Conservation (phyloP, 2,797 vertebrate genomes). For the Labroides dimidiatus region DNA sequence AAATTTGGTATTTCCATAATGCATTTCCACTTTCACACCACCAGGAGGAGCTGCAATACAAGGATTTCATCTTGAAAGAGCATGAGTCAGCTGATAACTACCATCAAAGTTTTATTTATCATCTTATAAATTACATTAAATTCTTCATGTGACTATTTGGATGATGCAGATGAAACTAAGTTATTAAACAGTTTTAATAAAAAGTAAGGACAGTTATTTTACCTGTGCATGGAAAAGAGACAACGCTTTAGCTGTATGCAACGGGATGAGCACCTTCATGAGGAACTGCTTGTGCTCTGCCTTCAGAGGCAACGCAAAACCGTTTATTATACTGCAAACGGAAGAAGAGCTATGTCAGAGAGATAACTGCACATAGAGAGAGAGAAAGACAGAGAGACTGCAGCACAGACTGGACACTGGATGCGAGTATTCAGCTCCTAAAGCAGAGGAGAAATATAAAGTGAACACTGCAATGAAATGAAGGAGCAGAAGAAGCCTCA, state of each 20-base stretch:
- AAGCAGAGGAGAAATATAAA: not conserved
- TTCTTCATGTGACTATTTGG: not conserved
- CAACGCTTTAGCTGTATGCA: constrained; percentile 95
- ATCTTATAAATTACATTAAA: not conserved
- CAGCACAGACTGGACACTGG: not conserved
- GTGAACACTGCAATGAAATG: not conserved
- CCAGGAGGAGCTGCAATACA: constrained; percentile 56
- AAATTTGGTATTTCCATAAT: not conserved
- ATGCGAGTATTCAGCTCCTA: not conserved
- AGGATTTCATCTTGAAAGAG: not conserved
- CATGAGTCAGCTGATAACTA: constrained; percentile 9
- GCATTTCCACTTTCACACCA: constrained; percentile 49
- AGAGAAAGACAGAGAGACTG: constrained; percentile 2
- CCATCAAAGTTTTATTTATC: constrained; percentile 8
- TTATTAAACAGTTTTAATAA: not conserved
- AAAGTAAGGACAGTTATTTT: constrained; percentile 28
- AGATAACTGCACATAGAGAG: not conserved
- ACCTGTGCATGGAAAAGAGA: constrained; percentile 98
- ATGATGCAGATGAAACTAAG: not conserved
- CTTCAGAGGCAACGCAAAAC: constrained; percentile 98
- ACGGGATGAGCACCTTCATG: constrained; percentile 98
- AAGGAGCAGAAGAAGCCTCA: constrained; percentile 6
- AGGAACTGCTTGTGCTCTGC: constrained; percentile 99
- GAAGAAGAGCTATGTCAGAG: not conserved
- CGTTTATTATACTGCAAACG: constrained; percentile 96